Evolutionary conservation across 1,140 invertebrate species (phyloP), one percentile per base, ranked within the genome.

Genomic region (Bombus breviceps): DNA sequence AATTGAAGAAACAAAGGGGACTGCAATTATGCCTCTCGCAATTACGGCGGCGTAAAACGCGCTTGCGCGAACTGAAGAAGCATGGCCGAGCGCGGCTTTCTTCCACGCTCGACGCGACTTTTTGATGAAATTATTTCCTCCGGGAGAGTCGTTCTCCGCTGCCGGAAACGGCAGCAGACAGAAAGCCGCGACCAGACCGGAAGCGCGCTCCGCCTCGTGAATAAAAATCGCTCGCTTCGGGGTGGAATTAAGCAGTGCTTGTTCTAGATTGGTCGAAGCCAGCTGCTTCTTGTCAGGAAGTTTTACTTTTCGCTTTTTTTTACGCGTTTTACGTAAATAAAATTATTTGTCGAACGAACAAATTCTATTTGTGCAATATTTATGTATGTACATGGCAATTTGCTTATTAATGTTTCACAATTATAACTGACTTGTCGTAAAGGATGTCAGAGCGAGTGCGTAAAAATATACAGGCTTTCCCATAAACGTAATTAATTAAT

Each of bases 1-100:
- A 94, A 94, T 94, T 94, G 92, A 93, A 93, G 92, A 92, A 94
- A 94, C 92, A 94, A 94, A 94, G 92, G 92, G 92, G 91, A 82
- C 91, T 91, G 91, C 92, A 93, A 93, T 93, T 93, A 93, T 86
- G 77, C 80, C 79, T 73, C 79, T 73, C 81, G 87, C 91, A 94
- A 94, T 93, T 93, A 92, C 89, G 77, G 74, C 86, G 82, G 39
- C 25, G 22, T 59, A 12, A 32, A 47, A n/a, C 53, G 77, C 74
- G 85, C 66, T 41, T 85, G 85, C 88, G 85, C 69, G 8, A 37
- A 62, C 62, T n/a, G 64, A n/a, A 83, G 59, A 87, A 89, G 43
- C n/a, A 92, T 91, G 89, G 91, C 86, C 80, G 74, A 57, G 47
- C 53, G n/a, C n/a, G 57, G 66, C 47, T 57, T 90, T 72, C 78